Evolutionary conservation across 2,113 vertebrate species (phyloP).

Genomic region (Hucho hucho): DNA sequence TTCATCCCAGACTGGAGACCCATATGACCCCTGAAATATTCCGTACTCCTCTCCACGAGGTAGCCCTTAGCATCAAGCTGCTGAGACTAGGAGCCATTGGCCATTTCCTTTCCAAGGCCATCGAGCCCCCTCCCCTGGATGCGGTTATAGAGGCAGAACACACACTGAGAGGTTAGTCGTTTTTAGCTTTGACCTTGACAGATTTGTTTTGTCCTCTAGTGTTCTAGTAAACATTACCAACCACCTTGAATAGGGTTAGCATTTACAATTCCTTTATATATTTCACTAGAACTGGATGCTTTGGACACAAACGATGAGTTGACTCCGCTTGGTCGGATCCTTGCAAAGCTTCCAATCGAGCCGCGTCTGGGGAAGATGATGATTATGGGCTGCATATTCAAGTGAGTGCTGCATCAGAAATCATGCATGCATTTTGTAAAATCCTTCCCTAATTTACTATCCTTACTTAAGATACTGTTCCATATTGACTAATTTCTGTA

Average conservation of each 20-base stretch:
- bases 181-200: neutral
- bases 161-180: constrained; percentile 79
- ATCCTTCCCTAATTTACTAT: neutral
- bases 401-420: constrained; percentile 73
- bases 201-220: neutral
- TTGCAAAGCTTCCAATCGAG: constrained; percentile 92
- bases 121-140: constrained; percentile 94
- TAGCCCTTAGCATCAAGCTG: constrained; percentile 93
- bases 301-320: constrained; percentile 90
- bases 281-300: constrained; percentile 86
- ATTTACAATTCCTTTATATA: neutral
- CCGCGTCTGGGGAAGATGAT: constrained; percentile 97
- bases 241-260: neutral
- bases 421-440: neutral
- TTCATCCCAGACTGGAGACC: constrained; percentile 80
- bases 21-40: constrained; percentile 97
- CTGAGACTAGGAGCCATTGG: constrained; percentile 89
- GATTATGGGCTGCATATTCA: constrained; percentile 97
- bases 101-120: constrained; percentile 93
- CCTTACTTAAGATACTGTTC: neutral
- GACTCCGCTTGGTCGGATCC: constrained; percentile 91
- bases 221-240: neutral
- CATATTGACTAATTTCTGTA: too few species aligned
- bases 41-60: constrained; percentile 90
- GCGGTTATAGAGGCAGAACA: constrained; percentile 95